phyloP scores from a whole-genome alignment of 2,113 vertebrate genomes.

The Perca schrenkii region DNA sequence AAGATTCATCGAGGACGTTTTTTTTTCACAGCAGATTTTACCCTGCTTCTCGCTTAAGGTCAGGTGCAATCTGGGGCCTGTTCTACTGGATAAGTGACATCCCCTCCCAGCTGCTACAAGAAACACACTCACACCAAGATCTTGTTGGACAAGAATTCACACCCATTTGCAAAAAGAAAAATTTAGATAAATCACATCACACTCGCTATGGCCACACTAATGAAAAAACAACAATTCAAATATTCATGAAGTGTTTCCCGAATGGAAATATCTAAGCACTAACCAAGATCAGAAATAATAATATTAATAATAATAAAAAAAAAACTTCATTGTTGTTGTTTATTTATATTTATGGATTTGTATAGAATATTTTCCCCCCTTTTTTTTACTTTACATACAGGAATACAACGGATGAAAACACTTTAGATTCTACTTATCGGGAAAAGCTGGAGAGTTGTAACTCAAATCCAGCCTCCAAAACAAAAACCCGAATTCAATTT shows the following conservation, averaged over 20 bases:
- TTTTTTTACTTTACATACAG: conserved; percentile 87
- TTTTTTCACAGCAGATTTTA: conserved; percentile 85
- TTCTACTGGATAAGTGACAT: conserved; percentile 73
- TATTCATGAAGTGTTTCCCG: conserved; percentile 93
- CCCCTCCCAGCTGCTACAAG: conserved; percentile 83
- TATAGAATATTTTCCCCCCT: conserved; percentile 87
- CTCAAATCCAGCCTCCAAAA: conserved; percentile 91
- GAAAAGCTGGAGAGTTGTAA: conserved; percentile 96
- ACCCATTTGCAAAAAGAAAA: conserved; percentile 86
- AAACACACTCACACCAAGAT: conserved; percentile 87
- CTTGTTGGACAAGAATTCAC: conserved; percentile 84
- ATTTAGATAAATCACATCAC: conserved; percentile 86
- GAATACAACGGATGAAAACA: conserved; percentile 89
- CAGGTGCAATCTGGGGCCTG: conserved; percentile 84
- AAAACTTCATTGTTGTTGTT: conserved; percentile 95
- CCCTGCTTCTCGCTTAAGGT: conserved; percentile 77
- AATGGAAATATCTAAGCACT: conserved; percentile 93
- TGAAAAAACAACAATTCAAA: conserved; percentile 92
- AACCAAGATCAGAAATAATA: conserved; percentile 87
- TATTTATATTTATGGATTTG: conserved; percentile 93
- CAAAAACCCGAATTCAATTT: conserved; percentile 39
- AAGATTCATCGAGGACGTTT: conserved; percentile 84
- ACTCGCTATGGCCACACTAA: conserved; percentile 95
- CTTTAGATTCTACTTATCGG: conserved; percentile 87
- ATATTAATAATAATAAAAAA: conserved; percentile 79